Base-by-base conservation (phyloP, 1,140 invertebrate genomes). In the Contarinia nasturtii region DNA sequence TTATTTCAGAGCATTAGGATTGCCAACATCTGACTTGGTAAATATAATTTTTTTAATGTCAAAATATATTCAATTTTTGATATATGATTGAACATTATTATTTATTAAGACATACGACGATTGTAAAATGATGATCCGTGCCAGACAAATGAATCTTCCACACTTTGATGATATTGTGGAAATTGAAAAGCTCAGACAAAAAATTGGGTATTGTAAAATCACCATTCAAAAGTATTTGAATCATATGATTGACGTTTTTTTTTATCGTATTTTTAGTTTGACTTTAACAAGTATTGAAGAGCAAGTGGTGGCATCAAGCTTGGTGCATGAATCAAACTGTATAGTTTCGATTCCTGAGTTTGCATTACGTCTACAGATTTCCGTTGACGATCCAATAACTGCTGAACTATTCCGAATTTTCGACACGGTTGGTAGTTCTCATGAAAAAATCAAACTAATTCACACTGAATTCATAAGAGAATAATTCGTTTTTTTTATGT, bases 71-170 rank as follows among this genome's bases (percentile, higher is more conserved):
- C 33, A 8, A 8, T 14, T 8, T 48, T 14, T 45, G 11, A 27
- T 45, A 12, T 42, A 41, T 33, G 33, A 49, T 52, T 52, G 14
- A 7, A 34, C 7, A 34, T 34, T n/a, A n/a, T n/a, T n/a, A n/a
- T n/a, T n/a, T n/a, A n/a, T n/a, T n/a, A n/a, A 91, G 59, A 86
- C 87, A 0, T 94, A 86, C 60, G 87, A 92, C 61, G 91, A 94
- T 66, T 91, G 87, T 55, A 73, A 82, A 49, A 69, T 92, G 33
- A 86, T 91, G 65, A 75, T 74, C 22, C 76, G 78, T 53, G 88
- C 87, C 7, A 82, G 82, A 55, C 76, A 82, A 55, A 70, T 89
- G 51, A 79, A 86, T 52, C 68, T 92, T 15, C 84, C 86, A 0
- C 71, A 76, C 50, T 76, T 79, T 7, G 74, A 79, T 11, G 74